phyloP scores from a whole-genome alignment of 2,113 vertebrate species.

The Menidia beryllina region DNA sequence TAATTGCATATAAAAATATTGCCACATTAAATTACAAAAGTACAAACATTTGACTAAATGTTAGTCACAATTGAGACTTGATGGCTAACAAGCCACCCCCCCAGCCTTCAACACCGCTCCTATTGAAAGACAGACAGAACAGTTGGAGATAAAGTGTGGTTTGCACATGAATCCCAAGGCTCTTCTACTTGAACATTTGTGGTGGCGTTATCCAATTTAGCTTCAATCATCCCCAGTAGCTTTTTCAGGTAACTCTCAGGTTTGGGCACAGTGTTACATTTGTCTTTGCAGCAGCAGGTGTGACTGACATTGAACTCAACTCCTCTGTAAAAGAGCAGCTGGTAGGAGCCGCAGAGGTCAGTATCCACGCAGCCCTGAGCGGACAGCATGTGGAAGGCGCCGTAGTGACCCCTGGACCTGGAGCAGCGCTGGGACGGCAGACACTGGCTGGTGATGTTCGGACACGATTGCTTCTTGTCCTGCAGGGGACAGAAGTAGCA shows the following conservation, averaged over 20 bases:
- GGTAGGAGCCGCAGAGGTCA: conserved; percentile 56
- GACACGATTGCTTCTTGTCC: conserved; percentile 40
- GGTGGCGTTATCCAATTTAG: neutral
- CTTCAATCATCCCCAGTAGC: conserved; percentile 33
- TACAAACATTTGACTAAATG: conserved; percentile 39
- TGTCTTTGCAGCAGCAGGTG: conserved; percentile 72
- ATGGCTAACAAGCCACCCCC: conserved; percentile 37
- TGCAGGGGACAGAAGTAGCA: conserved; percentile 74
- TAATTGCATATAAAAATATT: neutral
- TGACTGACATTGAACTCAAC: conserved; percentile 58
- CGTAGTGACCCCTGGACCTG: conserved; percentile 59
- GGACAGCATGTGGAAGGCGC: conserved; percentile 59
- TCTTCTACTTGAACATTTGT: neutral
- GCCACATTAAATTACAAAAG: neutral
- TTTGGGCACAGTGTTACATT: conserved; percentile 51
- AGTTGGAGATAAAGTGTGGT: conserved; percentile 19
- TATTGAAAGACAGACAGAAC: neutral
- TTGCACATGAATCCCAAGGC: conserved; percentile 50
- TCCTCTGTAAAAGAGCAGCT: conserved; percentile 28
- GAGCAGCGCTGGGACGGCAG: conserved; percentile 58
- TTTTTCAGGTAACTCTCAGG: conserved; percentile 19
- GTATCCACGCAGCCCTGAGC: conserved; percentile 68
- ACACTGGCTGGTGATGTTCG: conserved; percentile 61
- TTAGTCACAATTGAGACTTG: neutral
- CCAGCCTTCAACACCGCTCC: neutral